Evolutionary conservation across 1,140 invertebrate species (phyloP).

Genomic region (Cydia splendana): DNA sequence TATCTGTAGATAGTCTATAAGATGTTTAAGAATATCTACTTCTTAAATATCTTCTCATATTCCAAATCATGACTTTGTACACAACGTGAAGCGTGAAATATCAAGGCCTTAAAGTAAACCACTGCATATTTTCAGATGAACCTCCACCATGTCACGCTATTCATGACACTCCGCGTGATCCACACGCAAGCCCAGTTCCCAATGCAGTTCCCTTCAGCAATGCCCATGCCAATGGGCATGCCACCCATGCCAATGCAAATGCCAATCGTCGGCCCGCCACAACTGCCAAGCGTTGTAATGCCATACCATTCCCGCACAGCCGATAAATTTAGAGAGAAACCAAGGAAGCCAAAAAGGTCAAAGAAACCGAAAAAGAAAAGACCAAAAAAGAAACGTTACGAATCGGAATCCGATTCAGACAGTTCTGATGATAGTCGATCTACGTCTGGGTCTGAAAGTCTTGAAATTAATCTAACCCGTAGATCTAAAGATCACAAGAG

Average conservation of each 20-base stretch:
- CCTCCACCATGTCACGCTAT: not conserved
- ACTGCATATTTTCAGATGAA: not conserved
- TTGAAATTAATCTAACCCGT: constrained; percentile 34
- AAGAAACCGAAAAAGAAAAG: constrained; percentile 44
- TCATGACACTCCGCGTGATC: not conserved
- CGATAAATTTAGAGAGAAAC: constrained; percentile 33
- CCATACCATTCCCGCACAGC: constrained; percentile 52
- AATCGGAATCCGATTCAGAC: not conserved
- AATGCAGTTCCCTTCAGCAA: not conserved
- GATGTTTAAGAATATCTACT: too few relatives aligned
- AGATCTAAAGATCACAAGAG: constrained; percentile 33
- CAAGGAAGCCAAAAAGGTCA: constrained; percentile 37
- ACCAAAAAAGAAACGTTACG: constrained; percentile 8
- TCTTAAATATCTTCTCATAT: too few relatives aligned
- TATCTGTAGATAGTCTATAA: too few relatives aligned
- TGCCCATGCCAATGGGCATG: constrained; percentile 29
- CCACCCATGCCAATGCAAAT: constrained; percentile 37
- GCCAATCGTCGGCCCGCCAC: constrained; percentile 39
- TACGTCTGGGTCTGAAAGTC: constrained; percentile 37
- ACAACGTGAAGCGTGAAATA: not conserved
- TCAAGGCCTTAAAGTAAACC: not conserved
- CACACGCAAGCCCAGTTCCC: not conserved
- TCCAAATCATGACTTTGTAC: not conserved
- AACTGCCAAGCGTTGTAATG: constrained; percentile 57
- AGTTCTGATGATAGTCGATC: constrained; percentile 36